Percentiles rank a stretch among this genome's conserved stretches.
Evolutionary conservation across 2,888 invertebrate species (phyloP).

Genomic region (Dorcus parallelipipedus): DNA sequence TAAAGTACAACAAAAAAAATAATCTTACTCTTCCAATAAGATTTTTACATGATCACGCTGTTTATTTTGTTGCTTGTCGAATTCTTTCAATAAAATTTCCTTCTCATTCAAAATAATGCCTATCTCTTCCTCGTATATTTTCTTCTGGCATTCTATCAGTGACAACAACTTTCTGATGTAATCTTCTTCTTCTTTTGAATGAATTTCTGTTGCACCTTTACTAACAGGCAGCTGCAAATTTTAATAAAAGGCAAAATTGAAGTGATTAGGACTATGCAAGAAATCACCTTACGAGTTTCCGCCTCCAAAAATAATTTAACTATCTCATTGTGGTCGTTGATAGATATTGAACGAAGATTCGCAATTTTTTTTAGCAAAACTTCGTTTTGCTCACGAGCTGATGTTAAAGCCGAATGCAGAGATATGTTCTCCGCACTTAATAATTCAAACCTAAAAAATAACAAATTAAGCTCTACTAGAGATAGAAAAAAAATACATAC

Average conservation of each 20-base stretch:
- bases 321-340: slow-evolving; percentile 9
- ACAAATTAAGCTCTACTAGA: not conserved
- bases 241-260: not conserved
- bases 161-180: not conserved
- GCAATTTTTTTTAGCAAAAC: slow-evolving; percentile 1
- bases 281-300: slow-evolving; percentile 7
- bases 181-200: not conserved
- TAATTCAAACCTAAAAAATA: slow-evolving; percentile 7
- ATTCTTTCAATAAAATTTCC: slow-evolving; percentile 2
- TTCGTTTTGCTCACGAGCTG: slow-evolving; percentile 1
- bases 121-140: slow-evolving; percentile 4
- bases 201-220: not conserved
- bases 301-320: slow-evolving; percentile 7
- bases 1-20: too few relatives aligned
- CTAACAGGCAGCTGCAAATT: slow-evolving; percentile 3
- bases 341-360: slow-evolving; percentile 4
- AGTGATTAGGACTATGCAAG: not conserved
- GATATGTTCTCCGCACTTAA: slow-evolving; percentile 12
- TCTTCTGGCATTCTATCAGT: slow-evolving; percentile 4
- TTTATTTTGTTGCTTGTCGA: slow-evolving; percentile 1
- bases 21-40: slow-evolving; percentile 4
- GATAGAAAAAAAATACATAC: not conserved
- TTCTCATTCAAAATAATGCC: slow-evolving; percentile 1
- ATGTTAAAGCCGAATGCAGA: slow-evolving; percentile 2
- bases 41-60: slow-evolving; percentile 7